These are phyloP conservation scores for Tetranychus cinnabarinus DNA, from an alignment of 1,140 invertebrate genomes.

Conservation along the genomic window DNA sequence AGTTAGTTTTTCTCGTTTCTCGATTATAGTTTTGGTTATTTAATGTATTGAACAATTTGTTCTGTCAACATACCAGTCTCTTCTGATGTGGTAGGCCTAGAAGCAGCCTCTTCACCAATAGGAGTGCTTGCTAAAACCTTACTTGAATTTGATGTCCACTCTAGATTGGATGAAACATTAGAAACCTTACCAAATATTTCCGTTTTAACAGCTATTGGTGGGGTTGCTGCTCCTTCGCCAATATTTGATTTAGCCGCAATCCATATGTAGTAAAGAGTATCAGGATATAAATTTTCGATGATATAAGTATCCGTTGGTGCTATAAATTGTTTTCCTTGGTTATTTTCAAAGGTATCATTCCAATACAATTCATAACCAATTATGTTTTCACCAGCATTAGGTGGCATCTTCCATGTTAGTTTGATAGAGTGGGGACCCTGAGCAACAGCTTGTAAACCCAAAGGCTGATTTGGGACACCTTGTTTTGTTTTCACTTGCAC, in stretches of 20 bases:
- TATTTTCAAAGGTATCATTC: slow-evolving; percentile 77
- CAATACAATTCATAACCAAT: slow-evolving; percentile 86
- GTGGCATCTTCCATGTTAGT: slow-evolving; percentile 65
- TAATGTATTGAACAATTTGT: neutral
- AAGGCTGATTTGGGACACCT: slow-evolving; percentile 86
- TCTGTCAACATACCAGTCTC: slow-evolving; percentile 72
- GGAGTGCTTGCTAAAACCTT: slow-evolving; percentile 79
- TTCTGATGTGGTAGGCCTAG: slow-evolving; percentile 54
- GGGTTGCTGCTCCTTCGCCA: slow-evolving; percentile 78
- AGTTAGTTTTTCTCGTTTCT: too few relatives aligned
- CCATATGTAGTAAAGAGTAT: slow-evolving; percentile 88
- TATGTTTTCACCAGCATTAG: slow-evolving; percentile 71
- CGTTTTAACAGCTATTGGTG: slow-evolving; percentile 74
- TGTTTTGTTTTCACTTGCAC: slow-evolving; percentile 89
- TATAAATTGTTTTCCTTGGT: slow-evolving; percentile 41
- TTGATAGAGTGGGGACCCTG: slow-evolving; percentile 50
- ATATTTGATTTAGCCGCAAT: slow-evolving; percentile 66
- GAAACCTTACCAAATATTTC: slow-evolving; percentile 76
- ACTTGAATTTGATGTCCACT: slow-evolving; percentile 84
- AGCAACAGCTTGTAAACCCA: slow-evolving; percentile 42
- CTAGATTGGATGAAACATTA: slow-evolving; percentile 24
- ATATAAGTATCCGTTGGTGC: slow-evolving; percentile 57
- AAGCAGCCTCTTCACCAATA: slow-evolving; percentile 61
- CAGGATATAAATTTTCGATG: slow-evolving; percentile 56
- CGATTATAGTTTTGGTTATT: neutral